These are phyloP conservation scores for Antigone vipio DNA, from an alignment of 2,113 vertebrate species.

Conservation along the genomic window DNA sequence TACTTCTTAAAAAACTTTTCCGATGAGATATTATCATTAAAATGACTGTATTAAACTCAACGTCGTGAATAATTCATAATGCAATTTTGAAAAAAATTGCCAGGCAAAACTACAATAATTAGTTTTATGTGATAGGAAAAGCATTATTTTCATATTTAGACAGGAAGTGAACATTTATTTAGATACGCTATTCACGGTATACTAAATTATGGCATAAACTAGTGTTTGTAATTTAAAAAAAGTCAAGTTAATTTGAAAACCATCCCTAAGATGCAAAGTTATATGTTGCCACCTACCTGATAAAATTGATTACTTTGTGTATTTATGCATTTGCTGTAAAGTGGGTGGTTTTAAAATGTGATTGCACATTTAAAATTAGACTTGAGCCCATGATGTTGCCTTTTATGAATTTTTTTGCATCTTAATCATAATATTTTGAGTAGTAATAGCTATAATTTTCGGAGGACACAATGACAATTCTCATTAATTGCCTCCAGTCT, in stretches of 20 bases:
- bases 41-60: constrained; percentile 8
- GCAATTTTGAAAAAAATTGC: constrained; percentile 2
- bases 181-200: not conserved
- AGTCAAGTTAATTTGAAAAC: constrained; percentile 55
- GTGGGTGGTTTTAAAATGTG: not conserved
- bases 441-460: not conserved
- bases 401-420: not conserved
- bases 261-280: not conserved
- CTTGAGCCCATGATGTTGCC: not conserved
- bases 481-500: not conserved
- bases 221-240: constrained; percentile 36
- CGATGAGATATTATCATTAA: not conserved
- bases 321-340: constrained; percentile 14
- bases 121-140: constrained; percentile 48
- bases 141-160: constrained; percentile 60
- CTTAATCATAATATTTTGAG: not conserved
- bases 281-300: not conserved
- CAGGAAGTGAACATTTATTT: constrained; percentile 51
- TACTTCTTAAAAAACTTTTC: not conserved
- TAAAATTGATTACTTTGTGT: constrained; percentile 20
- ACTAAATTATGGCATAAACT: constrained; percentile 21
- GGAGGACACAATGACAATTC: not conserved
- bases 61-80: constrained; percentile 36
- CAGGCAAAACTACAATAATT: constrained; percentile 24
- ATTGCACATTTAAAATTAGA: not conserved